Conservation (phyloP, 2,113 vertebrate species). For the Formicarius rufipectus region DNA sequence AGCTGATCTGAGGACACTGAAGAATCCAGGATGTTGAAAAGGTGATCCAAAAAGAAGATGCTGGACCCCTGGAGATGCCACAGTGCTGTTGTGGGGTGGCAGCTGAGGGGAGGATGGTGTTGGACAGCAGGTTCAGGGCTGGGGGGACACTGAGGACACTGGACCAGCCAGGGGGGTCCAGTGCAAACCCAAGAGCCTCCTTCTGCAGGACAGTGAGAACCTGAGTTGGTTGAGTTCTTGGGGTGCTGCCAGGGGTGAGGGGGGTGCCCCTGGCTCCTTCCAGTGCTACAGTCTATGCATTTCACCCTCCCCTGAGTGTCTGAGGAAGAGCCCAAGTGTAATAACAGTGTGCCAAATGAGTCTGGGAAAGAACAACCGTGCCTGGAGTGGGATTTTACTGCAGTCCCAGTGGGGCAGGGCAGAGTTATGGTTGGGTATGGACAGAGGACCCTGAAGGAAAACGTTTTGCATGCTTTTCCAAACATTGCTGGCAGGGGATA, state of each 20-base stretch:
- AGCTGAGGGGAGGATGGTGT: not conserved
- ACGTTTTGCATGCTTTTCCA: not conserved
- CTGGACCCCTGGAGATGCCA: not conserved
- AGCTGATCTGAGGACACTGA: conserved; percentile 45
- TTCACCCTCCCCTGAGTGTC: not conserved
- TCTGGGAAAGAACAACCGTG: not conserved
- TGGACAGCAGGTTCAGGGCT: not conserved
- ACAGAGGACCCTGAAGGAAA: not conserved
- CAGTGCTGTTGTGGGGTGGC: not conserved
- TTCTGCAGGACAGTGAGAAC: conserved; percentile 22
- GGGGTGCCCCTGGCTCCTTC: not conserved
- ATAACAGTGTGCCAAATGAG: conserved; percentile 52
- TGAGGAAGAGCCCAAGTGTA: not conserved
- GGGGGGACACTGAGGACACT: not conserved
- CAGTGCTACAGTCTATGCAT: not conserved
- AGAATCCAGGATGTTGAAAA: not conserved
- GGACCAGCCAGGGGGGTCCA: not conserved
- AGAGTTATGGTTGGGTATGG: not conserved
- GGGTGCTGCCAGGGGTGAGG: not conserved
- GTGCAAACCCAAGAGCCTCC: conserved; percentile 22
- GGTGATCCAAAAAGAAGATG: not conserved
- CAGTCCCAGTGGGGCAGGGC: not conserved
- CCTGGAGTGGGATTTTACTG: not conserved
- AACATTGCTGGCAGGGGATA: not conserved
- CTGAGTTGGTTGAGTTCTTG: conserved; percentile 2